Conservation (phyloP, 2,888 invertebrate species). For the Bhutanitis thaidina region DNA sequence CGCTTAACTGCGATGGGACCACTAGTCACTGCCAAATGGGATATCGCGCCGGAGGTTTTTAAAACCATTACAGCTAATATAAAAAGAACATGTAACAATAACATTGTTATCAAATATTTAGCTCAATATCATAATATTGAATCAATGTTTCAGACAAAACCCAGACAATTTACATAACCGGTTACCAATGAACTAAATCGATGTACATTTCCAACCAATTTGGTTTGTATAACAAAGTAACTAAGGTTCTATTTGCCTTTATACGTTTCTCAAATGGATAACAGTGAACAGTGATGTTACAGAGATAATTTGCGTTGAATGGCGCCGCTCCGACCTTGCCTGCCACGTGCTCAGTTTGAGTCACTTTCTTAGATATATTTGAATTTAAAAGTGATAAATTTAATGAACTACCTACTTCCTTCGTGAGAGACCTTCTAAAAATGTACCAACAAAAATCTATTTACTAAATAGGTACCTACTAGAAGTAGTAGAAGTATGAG, state of each 20-base stretch:
- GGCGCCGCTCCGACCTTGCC: conserved; percentile 17
- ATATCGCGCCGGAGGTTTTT: too few relatives aligned
- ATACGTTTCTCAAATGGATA: background rate
- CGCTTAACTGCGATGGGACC: too few relatives aligned
- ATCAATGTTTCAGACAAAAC: conserved; percentile 26
- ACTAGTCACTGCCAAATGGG: too few relatives aligned
- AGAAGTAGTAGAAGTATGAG: too few relatives aligned
- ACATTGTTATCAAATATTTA: background rate
- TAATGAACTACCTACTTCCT: too few relatives aligned
- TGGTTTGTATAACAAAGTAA: background rate
- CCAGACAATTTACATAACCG: conserved; percentile 28
- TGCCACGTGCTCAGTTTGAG: conserved; percentile 21
- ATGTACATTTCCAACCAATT: background rate
- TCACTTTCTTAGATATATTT: conserved; percentile 15
- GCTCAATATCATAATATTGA: too few relatives aligned
- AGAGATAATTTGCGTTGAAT: conserved; percentile 6
- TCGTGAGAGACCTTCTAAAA: too few relatives aligned
- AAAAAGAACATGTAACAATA: too few relatives aligned
- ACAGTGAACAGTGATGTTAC: background rate
- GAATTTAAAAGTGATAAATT: background rate
- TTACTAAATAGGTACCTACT: too few relatives aligned
- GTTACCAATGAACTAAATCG: background rate
- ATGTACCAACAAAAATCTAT: too few relatives aligned
- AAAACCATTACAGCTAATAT: too few relatives aligned
- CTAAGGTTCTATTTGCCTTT: background rate